Percentiles rank a stretch among this genome's conserved stretches.
Evolutionary conservation across 92 coral and sea anemone species (phyloP).

Genomic region (Desmophyllum pertusum): DNA sequence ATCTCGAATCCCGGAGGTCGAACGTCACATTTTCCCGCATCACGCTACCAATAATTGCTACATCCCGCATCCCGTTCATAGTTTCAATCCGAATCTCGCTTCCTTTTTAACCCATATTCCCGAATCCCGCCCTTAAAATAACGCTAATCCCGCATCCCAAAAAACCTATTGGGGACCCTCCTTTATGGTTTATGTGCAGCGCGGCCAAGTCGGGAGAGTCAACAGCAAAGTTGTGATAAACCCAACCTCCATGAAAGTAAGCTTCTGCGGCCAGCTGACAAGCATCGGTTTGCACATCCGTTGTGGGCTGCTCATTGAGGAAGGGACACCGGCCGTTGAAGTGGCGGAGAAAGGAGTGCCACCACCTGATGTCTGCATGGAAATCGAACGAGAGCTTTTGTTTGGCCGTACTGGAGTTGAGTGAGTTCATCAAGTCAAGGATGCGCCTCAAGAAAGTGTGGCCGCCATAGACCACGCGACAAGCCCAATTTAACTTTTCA

Average conservation of each 20-base stretch:
- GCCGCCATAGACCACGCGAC: conserved; percentile 40
- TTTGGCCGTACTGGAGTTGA: neutral
- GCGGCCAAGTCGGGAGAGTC: no score
- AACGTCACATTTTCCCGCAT: no score
- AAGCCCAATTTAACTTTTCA: conserved; percentile 42
- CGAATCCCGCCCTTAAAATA: conserved; percentile 16
- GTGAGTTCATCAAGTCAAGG: conserved; percentile 41
- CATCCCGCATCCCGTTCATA: conserved; percentile 11
- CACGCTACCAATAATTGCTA: no score
- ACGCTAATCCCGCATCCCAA: conserved; percentile 14
- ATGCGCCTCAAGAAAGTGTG: conserved; percentile 34
- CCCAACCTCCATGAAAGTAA: conserved; percentile 48
- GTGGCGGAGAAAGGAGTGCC: conserved; percentile 3
- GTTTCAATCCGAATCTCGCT: neutral
- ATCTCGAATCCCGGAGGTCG: no score
- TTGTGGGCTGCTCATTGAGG: conserved; percentile 18
- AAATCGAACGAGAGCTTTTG: conserved; percentile 1
- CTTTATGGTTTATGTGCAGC: conserved; percentile 47
- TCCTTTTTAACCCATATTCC: no score
- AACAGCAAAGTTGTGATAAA: conserved; percentile 29
- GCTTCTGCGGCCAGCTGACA: neutral
- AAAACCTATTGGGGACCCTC: conserved; percentile 14
- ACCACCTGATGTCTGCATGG: conserved; percentile 25
- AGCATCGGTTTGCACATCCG: conserved; percentile 25
- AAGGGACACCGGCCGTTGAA: conserved; percentile 26